Evolutionary conservation across 2,113 vertebrate species (phyloP).

Genomic region (Scytalopus superciliaris): DNA sequence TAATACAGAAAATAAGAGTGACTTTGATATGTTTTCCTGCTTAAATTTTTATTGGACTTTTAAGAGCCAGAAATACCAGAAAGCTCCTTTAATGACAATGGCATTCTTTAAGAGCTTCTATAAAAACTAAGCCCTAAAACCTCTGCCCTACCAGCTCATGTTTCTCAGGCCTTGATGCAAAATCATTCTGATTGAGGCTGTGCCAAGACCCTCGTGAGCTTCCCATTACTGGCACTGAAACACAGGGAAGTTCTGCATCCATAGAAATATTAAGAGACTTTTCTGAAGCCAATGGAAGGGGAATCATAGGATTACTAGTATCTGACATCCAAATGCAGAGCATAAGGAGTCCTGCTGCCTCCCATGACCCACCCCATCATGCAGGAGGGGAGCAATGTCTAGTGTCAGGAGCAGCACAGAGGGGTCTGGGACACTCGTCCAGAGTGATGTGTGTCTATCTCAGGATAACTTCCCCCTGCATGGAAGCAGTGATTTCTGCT

Average conservation of each 20-base stretch:
- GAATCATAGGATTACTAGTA: neutral
- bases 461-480: neutral
- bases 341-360: neutral
- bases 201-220: neutral
- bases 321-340: neutral
- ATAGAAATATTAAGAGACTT: neutral
- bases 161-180: neutral
- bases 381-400: neutral
- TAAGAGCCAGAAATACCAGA: neutral
- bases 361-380: neutral
- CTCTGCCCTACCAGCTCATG: neutral
- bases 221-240: neutral
- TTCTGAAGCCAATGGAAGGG: neutral
- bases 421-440: neutral
- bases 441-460: neutral
- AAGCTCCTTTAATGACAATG: neutral
- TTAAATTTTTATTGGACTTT: neutral
- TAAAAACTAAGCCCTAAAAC: neutral
- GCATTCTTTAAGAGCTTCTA: neutral
- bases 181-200: neutral
- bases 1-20: neutral
- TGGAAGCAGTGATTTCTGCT: neutral
- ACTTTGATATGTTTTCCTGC: neutral
- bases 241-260: neutral
- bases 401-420: neutral